A percentile compares a stretch with the other conserved stretches of the same genome.
These are phyloP conservation scores for Falco punctatus DNA, from an alignment of 2,113 vertebrate genomes.

Conservation along the genomic window DNA sequence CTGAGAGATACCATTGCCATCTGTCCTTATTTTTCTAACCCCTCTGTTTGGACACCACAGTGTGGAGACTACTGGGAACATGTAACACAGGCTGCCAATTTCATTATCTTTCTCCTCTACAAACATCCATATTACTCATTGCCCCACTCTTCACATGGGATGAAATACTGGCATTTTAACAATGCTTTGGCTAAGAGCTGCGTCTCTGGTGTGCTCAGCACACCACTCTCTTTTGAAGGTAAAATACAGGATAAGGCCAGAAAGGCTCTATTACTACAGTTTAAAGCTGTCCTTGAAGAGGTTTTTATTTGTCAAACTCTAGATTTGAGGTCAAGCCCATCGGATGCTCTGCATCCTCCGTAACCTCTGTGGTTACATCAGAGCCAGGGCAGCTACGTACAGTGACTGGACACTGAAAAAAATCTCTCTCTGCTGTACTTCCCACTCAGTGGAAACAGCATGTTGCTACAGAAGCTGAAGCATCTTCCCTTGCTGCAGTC, in stretches of 20 bases:
- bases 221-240: not conserved
- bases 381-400: not conserved
- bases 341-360: accelerated
- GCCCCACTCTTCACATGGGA: not conserved
- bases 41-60: constrained; percentile 12
- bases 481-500: not conserved
- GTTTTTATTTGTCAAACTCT: not conserved
- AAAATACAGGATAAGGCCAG: not conserved
- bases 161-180: not conserved
- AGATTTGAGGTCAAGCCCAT: not conserved
- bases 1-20: constrained; percentile 54
- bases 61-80: constrained; percentile 20
- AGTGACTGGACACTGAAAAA: not conserved
- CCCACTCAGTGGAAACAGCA: not conserved
- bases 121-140: constrained; percentile 36
- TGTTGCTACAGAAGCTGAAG: not conserved
- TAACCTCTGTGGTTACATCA: not conserved
- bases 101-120: constrained; percentile 27
- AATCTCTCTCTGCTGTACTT: not conserved
- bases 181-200: not conserved
- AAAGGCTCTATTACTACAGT: not conserved
- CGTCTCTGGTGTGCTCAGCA: not conserved
- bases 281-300: not conserved
- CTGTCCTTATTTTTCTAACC: constrained; percentile 77
- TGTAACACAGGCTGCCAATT: constrained; percentile 42